These are phyloP conservation scores for Sinohyriopsis cumingii DNA, from an alignment of 2,888 invertebrate genomes.

Conservation along the genomic window DNA sequence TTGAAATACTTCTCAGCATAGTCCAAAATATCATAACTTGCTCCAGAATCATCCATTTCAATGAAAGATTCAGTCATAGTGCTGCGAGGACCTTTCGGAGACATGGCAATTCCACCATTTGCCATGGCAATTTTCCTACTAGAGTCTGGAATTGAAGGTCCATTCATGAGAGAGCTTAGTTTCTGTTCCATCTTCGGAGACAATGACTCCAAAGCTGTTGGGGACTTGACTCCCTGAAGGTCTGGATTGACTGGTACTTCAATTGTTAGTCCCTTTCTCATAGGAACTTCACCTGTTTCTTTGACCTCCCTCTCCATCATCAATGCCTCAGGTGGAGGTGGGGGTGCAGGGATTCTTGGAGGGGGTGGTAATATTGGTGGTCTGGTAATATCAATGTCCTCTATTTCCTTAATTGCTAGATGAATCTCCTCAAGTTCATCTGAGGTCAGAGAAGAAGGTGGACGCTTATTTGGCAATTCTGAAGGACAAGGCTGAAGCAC, in stretches of 20 bases:
- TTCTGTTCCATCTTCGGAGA: conserved; percentile 53
- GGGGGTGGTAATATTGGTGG: conserved; percentile 42
- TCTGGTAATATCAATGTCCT: conserved; percentile 33
- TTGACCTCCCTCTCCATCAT: conserved; percentile 18
- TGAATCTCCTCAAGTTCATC: conserved; percentile 43
- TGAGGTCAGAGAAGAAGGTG: conserved; percentile 26
- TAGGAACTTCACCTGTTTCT: conserved; percentile 27
- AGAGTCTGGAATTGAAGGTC: conserved; percentile 6
- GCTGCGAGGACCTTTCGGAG: conserved; percentile 29
- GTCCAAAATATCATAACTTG: conserved; percentile 86
- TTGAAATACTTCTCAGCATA: conserved; percentile 96
- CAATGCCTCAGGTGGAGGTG: conserved; percentile 31
- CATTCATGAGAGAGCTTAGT: conserved; percentile 37
- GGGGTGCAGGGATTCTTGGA: conserved; percentile 44
- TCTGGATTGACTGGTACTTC: conserved; percentile 25
- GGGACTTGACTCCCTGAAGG: conserved; percentile 21
- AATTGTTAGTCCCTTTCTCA: conserved; percentile 29
- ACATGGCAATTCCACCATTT: conserved; percentile 22
- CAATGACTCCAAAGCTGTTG: conserved; percentile 40
- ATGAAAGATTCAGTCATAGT: conserved; percentile 19
- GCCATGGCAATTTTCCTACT: conserved; percentile 16
- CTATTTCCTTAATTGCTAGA: conserved; percentile 44
- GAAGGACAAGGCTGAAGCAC: conserved; percentile 18
- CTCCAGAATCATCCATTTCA: conserved; percentile 35
- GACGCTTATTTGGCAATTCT: conserved; percentile 8